These are phyloP conservation scores for Periophthalmus magnuspinnatus DNA, from an alignment of 2,797 vertebrate species.

Conservation along the genomic window DNA sequence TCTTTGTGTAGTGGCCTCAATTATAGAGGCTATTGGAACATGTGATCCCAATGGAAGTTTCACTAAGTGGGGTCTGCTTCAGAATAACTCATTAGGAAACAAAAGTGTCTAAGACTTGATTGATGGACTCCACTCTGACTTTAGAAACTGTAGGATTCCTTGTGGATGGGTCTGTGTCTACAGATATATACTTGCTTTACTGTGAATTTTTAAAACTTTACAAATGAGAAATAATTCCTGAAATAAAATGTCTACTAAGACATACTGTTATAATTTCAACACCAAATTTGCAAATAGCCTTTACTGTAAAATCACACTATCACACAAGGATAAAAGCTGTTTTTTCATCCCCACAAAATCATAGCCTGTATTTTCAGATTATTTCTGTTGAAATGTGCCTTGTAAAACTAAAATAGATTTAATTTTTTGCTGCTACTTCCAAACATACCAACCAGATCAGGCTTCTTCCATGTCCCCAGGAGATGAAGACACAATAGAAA, in stretches of 20 bases:
- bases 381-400: no score
- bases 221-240: no score
- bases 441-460: slow-evolving; percentile 34
- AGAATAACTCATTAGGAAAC: background rate
- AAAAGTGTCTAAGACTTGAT: background rate
- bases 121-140: background rate
- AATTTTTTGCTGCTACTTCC: background rate
- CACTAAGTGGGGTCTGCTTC: background rate
- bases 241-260: no score
- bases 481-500: slow-evolving; percentile 33
- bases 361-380: no score
- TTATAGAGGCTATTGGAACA: background rate
- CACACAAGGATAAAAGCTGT: no score
- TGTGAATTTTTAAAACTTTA: no score
- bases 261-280: no score
- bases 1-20: background rate
- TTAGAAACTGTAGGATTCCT: background rate
- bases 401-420: no score
- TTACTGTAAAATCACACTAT: no score
- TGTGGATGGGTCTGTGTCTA: background rate
- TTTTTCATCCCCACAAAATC: no score
- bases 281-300: no score
- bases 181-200: no score
- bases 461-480: slow-evolving; percentile 38
- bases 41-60: background rate